phyloP scores from a whole-genome alignment of 37 sponge, comb jelly and placozoan species.

The Tethya wilhelma region DNA sequence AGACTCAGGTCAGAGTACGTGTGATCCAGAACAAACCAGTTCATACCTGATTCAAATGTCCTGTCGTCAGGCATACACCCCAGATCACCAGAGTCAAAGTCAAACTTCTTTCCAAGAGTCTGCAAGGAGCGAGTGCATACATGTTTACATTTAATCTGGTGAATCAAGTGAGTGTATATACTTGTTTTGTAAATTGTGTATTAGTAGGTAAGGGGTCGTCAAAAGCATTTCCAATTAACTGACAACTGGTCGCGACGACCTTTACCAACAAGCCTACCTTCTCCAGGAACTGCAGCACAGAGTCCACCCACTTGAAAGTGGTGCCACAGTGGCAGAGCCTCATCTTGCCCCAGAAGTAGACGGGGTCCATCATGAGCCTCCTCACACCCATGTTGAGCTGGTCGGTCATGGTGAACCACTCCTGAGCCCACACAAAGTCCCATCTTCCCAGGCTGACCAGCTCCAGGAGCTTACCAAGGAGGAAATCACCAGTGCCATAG shows the following conservation, averaged over 20 bases:
- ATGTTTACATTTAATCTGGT: not conserved
- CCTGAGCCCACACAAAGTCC: slow-evolving; percentile 79
- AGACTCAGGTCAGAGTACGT: too few species aligned
- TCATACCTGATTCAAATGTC: slow-evolving; percentile 28
- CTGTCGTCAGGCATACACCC: slow-evolving; percentile 69
- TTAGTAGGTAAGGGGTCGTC: too few species aligned
- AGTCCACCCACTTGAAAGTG: slow-evolving; percentile 50
- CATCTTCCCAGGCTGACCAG: slow-evolving; percentile 38
- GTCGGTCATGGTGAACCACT: slow-evolving; percentile 77
- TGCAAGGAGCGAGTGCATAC: not conserved
- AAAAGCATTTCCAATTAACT: too few species aligned
- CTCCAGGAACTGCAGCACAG: slow-evolving; percentile 40
- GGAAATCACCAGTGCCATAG: slow-evolving; percentile 60
- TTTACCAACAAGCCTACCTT: slow-evolving; percentile 33
- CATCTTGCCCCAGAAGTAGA: slow-evolving; percentile 69
- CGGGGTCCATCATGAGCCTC: slow-evolving; percentile 69
- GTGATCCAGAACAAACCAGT: too few species aligned
- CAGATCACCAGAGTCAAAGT: slow-evolving; percentile 58
- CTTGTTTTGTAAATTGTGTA: too few species aligned
- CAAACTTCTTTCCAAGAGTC: slow-evolving; percentile 45
- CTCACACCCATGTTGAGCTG: slow-evolving; percentile 70
- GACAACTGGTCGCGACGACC: too few species aligned
- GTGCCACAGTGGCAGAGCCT: slow-evolving; percentile 65
- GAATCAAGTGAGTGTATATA: too few species aligned
- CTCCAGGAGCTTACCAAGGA: slow-evolving; percentile 34